A percentile compares a stretch with the other conserved stretches of the same genome.
Evolutionary conservation across 2,888 invertebrate genomes (phyloP).

Genomic region (Liodrosophila aerea): DNA sequence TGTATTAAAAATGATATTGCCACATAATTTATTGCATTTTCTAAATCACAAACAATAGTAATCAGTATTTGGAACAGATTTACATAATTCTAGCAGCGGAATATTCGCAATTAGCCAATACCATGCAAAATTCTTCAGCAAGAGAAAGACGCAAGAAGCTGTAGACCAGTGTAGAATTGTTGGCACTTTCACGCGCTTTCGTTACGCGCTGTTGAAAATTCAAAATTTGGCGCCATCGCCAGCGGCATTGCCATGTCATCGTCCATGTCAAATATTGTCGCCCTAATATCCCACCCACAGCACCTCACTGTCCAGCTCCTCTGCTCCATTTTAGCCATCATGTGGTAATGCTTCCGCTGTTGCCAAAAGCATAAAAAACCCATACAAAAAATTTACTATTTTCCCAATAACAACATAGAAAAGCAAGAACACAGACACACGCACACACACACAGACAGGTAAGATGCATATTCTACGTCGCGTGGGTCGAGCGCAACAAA

Average conservation of each 20-base stretch:
- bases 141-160: conserved; percentile 1
- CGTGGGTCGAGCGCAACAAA: conserved; percentile 49
- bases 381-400: not conserved
- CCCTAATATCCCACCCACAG: conserved; percentile 28
- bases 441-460: conserved; percentile 2
- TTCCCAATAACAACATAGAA: no score
- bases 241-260: conserved; percentile 54
- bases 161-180: conserved; percentile 28
- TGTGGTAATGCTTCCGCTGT: conserved; percentile 1
- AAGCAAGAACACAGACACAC: conserved; percentile 5
- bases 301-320: not conserved
- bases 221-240: conserved; percentile 70
- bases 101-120: not conserved
- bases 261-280: conserved; percentile 49
- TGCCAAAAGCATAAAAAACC: conserved; percentile 11
- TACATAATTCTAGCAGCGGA: no score
- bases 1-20: no score
- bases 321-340: conserved; percentile 28
- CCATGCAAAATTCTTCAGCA: not conserved
- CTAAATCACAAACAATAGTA: no score
- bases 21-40: no score
- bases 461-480: conserved; percentile 15
- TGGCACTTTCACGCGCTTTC: conserved; percentile 66
- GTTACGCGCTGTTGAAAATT: conserved; percentile 52
- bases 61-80: no score